These are phyloP conservation scores for Eumeta japonica DNA, from an alignment of 1,140 invertebrate genomes.

Conservation along the genomic window DNA sequence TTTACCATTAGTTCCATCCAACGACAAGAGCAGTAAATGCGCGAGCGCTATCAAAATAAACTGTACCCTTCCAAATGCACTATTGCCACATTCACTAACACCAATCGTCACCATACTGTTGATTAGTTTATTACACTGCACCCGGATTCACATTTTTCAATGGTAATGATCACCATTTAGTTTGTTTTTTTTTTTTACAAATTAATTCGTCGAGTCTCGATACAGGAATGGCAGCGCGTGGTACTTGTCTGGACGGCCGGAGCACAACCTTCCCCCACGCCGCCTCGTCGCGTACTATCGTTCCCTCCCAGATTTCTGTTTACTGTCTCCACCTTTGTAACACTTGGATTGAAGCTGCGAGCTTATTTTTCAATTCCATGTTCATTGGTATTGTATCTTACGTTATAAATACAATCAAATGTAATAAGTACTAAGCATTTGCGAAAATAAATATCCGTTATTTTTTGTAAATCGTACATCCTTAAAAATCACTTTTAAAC, in stretches of 20 bases:
- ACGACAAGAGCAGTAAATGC: constrained; percentile 50
- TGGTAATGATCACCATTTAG: neutral
- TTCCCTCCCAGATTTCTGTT: constrained; percentile 41
- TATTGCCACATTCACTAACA: constrained; percentile 50
- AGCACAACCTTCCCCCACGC: constrained; percentile 34
- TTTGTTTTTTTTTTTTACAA: neutral
- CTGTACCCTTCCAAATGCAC: constrained; percentile 49
- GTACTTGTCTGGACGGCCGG: too few species aligned
- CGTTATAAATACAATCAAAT: too few species aligned
- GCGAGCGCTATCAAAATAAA: constrained; percentile 50
- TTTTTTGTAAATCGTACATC: too few species aligned
- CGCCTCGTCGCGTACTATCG: constrained; percentile 45
- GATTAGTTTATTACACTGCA: constrained; percentile 34
- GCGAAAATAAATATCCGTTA: too few species aligned
- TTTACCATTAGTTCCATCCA: constrained; percentile 52
- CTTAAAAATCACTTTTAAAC: too few species aligned
- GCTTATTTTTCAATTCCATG: too few species aligned
- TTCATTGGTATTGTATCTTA: too few species aligned
- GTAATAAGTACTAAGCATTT: too few species aligned
- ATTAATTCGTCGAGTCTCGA: neutral
- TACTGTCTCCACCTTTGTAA: constrained; percentile 46
- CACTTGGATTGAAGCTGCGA: too few species aligned
- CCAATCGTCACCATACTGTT: constrained; percentile 53
- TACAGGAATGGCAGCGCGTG: neutral
- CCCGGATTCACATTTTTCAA: constrained; percentile 39